These are phyloP conservation scores for Drosophila suzukii DNA, from an alignment of 1,140 invertebrate species.

Conservation along the genomic window DNA sequence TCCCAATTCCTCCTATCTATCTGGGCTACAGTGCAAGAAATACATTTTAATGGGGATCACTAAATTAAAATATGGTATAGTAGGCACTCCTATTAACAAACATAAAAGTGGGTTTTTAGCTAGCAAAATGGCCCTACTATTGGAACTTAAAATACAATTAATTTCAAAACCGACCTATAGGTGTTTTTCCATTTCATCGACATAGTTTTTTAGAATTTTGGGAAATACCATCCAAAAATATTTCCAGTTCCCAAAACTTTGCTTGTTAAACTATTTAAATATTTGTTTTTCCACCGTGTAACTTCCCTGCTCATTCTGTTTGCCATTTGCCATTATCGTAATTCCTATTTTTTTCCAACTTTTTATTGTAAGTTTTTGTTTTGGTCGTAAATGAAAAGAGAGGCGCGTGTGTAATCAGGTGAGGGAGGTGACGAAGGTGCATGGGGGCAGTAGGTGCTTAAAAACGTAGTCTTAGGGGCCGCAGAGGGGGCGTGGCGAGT, in stretches of 20 bases:
- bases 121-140: too few species aligned
- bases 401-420: constrained; percentile 53
- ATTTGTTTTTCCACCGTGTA: background rate
- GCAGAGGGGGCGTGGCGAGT: background rate
- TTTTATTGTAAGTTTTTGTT: constrained; percentile 65
- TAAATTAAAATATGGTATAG: background rate
- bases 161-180: too few species aligned
- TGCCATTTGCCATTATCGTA: constrained; percentile 71
- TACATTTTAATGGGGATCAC: background rate
- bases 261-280: background rate
- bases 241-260: too few species aligned
- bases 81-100: too few species aligned
- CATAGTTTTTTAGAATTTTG: too few species aligned
- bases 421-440: background rate
- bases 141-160: too few species aligned
- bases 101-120: too few species aligned
- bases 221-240: too few species aligned
- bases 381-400: constrained; percentile 57
- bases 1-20: constrained; percentile 27
- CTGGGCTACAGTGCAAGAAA: constrained; percentile 29
- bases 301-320: constrained; percentile 16
- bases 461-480: constrained; percentile 5
- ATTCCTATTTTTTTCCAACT: constrained; percentile 33
- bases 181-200: too few species aligned
- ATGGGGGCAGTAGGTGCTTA: constrained; percentile 4